A percentile compares a stretch with the other conserved stretches of the same genome.
These are phyloP conservation scores for Choloepus hoffmanni DNA, from an alignment of 2,113 vertebrate genomes.

Conservation along the genomic window DNA sequence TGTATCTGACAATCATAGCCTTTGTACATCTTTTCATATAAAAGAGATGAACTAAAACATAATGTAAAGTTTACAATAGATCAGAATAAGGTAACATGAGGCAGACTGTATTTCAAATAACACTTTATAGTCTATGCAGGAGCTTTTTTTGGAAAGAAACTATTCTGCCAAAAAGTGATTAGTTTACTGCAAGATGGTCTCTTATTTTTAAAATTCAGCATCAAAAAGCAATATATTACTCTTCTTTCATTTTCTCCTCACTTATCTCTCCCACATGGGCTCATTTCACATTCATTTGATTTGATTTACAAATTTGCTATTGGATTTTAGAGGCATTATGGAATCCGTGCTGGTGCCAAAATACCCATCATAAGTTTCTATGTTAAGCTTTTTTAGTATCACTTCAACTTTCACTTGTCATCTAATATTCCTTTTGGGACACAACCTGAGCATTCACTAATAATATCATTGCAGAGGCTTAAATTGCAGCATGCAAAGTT, in stretches of 20 bases:
- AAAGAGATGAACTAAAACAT: background rate
- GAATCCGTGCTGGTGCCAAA: conserved; percentile 9
- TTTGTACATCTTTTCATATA: background rate
- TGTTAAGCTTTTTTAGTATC: background rate
- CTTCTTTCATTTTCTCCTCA: conserved; percentile 31
- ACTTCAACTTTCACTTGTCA: background rate
- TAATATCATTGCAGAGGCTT: background rate
- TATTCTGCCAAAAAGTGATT: background rate
- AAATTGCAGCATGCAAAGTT: background rate
- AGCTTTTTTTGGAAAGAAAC: background rate
- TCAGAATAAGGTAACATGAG: background rate
- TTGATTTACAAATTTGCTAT: conserved; percentile 74
- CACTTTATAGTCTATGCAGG: background rate
- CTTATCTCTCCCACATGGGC: background rate
- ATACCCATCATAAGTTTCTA: background rate
- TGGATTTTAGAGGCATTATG: conserved; percentile 68
- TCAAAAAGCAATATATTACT: background rate
- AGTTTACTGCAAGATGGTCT: background rate
- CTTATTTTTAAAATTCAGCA: background rate
- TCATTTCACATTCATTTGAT: conserved; percentile 24
- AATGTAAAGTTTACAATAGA: background rate
- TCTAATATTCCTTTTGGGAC: conserved; percentile 42
- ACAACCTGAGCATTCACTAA: background rate
- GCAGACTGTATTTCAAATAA: background rate
- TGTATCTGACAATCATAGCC: background rate